A percentile compares a stretch with the other conserved stretches of the same genome.
phyloP scores from a whole-genome alignment of 2,113 vertebrate genomes.

The Spilogale gracilis region DNA sequence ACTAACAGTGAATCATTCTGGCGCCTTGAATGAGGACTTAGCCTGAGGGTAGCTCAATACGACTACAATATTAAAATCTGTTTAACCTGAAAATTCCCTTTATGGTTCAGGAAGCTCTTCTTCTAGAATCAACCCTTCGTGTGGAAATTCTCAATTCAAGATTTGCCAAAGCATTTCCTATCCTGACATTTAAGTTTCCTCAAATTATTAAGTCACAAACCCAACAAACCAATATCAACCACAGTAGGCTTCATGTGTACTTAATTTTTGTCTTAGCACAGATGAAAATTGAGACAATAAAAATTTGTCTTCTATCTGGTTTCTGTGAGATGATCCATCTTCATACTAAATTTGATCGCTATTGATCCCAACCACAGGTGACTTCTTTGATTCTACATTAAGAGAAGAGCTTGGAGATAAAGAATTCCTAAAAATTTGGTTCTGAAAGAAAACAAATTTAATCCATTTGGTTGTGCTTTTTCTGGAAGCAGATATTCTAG shows the following conservation, averaged over 20 bases:
- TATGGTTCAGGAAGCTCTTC: neutral
- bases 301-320: neutral
- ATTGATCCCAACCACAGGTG: neutral
- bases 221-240: neutral
- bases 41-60: neutral
- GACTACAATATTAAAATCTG: neutral
- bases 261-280: neutral
- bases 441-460: neutral
- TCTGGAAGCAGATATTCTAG: neutral
- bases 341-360: conserved; percentile 1
- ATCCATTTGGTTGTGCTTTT: neutral
- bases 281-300: neutral
- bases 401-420: neutral
- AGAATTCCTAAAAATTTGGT: neutral
- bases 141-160: neutral
- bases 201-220: neutral
- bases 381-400: conserved; percentile 42
- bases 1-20: neutral
- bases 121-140: neutral
- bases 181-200: neutral
- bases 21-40: neutral
- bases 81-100: conserved; percentile 33
- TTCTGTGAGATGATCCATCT: conserved; percentile 27
- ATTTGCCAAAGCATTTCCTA: neutral
- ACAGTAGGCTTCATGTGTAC: fast-evolving